Conservation (phyloP, 2,797 vertebrate species). For the Lutjanus campechanus region DNA sequence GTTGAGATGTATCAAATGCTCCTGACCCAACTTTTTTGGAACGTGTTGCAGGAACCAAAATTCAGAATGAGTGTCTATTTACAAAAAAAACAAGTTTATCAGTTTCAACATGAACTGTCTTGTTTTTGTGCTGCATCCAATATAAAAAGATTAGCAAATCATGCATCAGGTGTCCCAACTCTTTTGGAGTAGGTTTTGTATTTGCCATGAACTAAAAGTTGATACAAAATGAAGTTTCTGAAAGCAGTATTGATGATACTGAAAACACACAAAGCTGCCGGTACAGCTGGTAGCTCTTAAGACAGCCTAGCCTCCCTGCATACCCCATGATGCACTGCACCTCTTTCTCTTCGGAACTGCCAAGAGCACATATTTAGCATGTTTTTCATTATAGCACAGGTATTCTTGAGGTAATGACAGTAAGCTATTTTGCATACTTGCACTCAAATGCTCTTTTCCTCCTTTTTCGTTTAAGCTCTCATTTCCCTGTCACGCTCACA, state of each 20-base stretch:
- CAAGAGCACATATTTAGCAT: slow-evolving; percentile 27
- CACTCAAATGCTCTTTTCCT: not conserved
- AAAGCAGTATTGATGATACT: not conserved
- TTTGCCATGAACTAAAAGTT: not conserved
- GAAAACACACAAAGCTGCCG: not conserved
- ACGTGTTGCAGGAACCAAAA: no score
- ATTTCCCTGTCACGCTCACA: not conserved
- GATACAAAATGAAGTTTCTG: not conserved
- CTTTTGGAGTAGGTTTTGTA: no score
- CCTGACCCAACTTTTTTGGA: no score
- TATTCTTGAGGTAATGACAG: slow-evolving; percentile 16
- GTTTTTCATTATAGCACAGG: slow-evolving; percentile 1
- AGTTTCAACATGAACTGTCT: no score
- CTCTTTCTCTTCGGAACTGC: not conserved
- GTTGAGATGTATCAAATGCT: no score
- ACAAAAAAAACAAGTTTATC: no score
- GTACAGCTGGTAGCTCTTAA: not conserved
- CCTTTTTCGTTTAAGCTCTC: not conserved
- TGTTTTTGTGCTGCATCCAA: no score
- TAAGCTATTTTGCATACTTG: slow-evolving; percentile 17
- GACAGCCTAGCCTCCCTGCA: not conserved
- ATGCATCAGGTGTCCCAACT: no score
- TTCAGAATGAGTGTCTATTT: no score
- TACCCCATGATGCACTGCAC: slow-evolving; percentile 25
- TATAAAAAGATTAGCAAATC: no score